Evolutionary conservation across 2,888 invertebrate genomes (phyloP).

Genomic region (Galerucella pusilla): DNA sequence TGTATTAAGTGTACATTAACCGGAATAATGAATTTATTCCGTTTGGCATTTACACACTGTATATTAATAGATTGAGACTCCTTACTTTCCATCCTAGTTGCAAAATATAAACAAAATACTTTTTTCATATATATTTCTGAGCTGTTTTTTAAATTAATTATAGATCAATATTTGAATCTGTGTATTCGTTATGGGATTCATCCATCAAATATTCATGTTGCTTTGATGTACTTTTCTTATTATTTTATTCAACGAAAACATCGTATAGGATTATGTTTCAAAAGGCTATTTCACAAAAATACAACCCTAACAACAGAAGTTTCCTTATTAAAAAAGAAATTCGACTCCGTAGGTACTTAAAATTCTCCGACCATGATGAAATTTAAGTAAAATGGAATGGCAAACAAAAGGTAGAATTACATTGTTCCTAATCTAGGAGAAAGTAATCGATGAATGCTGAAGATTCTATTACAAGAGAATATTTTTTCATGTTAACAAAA

Average conservation of each 20-base stretch:
- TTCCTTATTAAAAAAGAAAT: neutral
- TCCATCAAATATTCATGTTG: neutral
- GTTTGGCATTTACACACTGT: too few species aligned
- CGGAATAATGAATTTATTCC: too few species aligned
- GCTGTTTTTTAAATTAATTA: too few species aligned
- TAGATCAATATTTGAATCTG: too few species aligned
- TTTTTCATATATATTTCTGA: too few species aligned
- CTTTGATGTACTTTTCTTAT: neutral
- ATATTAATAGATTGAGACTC: too few species aligned
- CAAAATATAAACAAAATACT: too few species aligned
- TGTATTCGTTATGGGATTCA: neutral
- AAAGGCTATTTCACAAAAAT: neutral
- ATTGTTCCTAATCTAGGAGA: too few species aligned
- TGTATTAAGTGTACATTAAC: too few species aligned
- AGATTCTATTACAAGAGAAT: too few species aligned
- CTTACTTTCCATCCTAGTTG: too few species aligned
- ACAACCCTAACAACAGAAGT: neutral
- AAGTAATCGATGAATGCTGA: neutral
- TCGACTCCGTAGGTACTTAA: neutral
- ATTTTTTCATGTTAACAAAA: too few species aligned
- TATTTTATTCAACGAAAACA: neutral
- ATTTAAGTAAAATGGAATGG: constrained; percentile 7
- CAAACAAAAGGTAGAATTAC: constrained; percentile 13
- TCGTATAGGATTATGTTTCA: neutral
- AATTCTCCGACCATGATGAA: neutral